Percentiles rank a stretch among this genome's conserved stretches.
These are phyloP conservation scores for Cyrtonyx montezumae DNA, from an alignment of 2,113 vertebrate species.

Conservation along the genomic window DNA sequence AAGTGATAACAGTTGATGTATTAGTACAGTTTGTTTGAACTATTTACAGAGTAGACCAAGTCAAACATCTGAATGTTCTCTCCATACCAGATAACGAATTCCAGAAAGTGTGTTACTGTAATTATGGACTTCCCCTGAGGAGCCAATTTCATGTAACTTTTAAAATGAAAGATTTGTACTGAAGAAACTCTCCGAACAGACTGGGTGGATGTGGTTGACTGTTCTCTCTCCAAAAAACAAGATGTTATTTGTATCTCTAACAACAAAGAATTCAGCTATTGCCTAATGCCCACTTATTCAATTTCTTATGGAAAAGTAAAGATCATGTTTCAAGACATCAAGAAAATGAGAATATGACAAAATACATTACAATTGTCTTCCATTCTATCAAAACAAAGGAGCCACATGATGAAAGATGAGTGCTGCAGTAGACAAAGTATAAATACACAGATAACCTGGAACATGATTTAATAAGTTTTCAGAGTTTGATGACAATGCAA, in stretches of 20 bases:
- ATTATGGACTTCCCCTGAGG: not conserved
- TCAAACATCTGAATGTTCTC: not conserved
- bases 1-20: not conserved
- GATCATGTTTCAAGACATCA: constrained; percentile 30
- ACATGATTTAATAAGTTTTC: constrained; percentile 24
- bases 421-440: not conserved
- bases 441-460: constrained; percentile 49
- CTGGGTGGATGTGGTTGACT: not conserved
- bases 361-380: not conserved
- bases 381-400: not conserved
- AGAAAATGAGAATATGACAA: constrained; percentile 24
- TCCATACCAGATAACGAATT: not conserved
- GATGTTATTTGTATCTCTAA: not conserved
- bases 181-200: constrained; percentile 25
- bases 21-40: not conserved
- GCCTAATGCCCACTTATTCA: not conserved
- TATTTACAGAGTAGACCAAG: accelerated
- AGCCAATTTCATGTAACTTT: not conserved
- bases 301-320: constrained; percentile 21
- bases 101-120: not conserved
- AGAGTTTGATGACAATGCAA: constrained; percentile 7
- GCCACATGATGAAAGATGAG: not conserved
- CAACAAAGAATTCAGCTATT: not conserved
- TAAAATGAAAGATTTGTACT: not conserved
- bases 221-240: not conserved